phyloP scores from a whole-genome alignment of 2,888 invertebrate genomes.

The Drosophila borborema region DNA sequence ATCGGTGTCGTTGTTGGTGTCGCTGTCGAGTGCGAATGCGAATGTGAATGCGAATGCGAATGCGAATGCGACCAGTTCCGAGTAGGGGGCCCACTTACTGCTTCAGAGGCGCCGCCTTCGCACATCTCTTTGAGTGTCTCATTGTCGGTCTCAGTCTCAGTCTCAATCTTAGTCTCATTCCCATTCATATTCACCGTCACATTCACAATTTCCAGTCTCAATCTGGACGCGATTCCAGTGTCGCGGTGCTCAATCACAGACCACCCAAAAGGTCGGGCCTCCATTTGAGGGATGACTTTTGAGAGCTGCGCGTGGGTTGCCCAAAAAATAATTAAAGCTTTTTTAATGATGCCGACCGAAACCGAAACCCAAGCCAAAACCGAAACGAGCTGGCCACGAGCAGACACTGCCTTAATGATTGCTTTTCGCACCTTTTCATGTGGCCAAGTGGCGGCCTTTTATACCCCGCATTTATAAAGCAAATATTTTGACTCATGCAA shows the following conservation, averaged over 20 bases:
- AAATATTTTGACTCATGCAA: slow-evolving; percentile 77
- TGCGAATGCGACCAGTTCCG: slow-evolving; percentile 45
- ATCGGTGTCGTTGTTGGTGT: slow-evolving; percentile 19
- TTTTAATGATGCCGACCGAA: slow-evolving; percentile 77
- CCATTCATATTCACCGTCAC: slow-evolving; percentile 5
- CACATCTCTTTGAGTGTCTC: slow-evolving; percentile 17
- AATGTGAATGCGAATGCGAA: slow-evolving; percentile 4
- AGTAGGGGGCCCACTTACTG: slow-evolving; percentile 62
- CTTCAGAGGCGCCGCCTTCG: slow-evolving; percentile 77
- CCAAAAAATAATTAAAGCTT: slow-evolving; percentile 71
- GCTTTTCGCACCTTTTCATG: slow-evolving; percentile 76
- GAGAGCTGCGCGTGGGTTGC: slow-evolving; percentile 52
- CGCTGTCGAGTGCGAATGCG: neutral
- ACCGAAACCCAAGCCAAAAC: neutral
- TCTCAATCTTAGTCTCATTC: slow-evolving; percentile 8
- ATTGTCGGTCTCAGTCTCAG: slow-evolving; percentile 17
- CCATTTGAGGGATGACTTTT: slow-evolving; percentile 69
- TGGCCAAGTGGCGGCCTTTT: slow-evolving; percentile 25
- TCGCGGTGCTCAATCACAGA: slow-evolving; percentile 42
- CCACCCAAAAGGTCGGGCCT: slow-evolving; percentile 63
- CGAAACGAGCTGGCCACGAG: slow-evolving; percentile 1
- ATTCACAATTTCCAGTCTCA: slow-evolving; percentile 19
- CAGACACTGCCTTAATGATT: slow-evolving; percentile 62
- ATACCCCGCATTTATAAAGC: slow-evolving; percentile 56
- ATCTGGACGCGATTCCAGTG: slow-evolving; percentile 21